phyloP scores from a whole-genome alignment of 2,113 vertebrate species.

The Paramormyrops kingsleyae region DNA sequence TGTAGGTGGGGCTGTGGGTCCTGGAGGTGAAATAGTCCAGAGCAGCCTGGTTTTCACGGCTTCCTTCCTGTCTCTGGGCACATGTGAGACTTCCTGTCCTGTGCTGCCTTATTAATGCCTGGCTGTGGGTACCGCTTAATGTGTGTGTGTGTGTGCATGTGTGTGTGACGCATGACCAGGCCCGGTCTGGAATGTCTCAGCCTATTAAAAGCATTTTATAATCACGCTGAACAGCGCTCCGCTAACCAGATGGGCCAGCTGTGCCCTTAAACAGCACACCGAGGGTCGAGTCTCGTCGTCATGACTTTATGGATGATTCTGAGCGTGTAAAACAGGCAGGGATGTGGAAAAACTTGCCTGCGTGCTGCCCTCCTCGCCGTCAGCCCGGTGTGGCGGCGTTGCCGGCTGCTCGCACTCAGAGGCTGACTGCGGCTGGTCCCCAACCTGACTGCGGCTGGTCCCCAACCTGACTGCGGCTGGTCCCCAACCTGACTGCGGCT shows the following conservation, averaged over 20 bases:
- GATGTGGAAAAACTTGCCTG: neutral
- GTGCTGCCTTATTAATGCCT: neutral
- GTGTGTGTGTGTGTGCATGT: neutral
- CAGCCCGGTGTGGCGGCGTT: neutral
- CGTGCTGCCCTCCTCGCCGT: neutral
- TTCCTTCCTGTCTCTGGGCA: constrained; percentile 10
- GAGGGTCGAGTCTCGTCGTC: neutral
- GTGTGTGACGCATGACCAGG: neutral
- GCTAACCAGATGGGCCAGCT: constrained; percentile 7
- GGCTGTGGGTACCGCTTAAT: neutral
- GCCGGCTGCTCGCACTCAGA: neutral
- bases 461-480: neutral
- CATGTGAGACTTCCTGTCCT: constrained; percentile 9
- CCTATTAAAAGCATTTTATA: constrained; percentile 11
- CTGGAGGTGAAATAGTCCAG: constrained; percentile 18
- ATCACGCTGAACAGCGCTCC: neutral
- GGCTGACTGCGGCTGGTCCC: neutral
- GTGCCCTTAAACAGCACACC: neutral
- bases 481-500: neutral
- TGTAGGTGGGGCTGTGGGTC: neutral
- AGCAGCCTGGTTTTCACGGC: neutral
- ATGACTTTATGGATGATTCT: neutral
- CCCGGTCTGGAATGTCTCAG: neutral
- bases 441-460: neutral
- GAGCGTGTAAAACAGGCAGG: neutral